phyloP scores from a whole-genome alignment of 2,113 vertebrate genomes.

The Hippopotamus amphibius region DNA sequence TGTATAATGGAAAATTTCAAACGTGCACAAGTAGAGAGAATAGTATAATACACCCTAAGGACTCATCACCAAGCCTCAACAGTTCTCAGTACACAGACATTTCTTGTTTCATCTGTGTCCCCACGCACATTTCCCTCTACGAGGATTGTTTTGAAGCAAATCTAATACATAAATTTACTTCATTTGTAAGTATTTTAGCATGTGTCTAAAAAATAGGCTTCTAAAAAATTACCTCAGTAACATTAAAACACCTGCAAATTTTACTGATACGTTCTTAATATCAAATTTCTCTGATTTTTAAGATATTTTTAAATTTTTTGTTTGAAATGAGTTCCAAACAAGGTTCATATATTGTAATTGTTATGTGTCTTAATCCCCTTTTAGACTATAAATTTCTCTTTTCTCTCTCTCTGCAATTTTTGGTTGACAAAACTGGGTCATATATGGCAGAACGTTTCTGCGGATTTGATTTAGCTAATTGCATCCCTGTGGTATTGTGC shows the following conservation, averaged over 20 bases:
- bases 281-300: background rate
- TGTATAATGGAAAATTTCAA: background rate
- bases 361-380: background rate
- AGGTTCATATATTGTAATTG: background rate
- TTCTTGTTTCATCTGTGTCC: background rate
- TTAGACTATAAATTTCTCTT: background rate
- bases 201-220: background rate
- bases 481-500: background rate
- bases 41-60: background rate
- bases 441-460: background rate
- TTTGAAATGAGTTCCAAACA: constrained; percentile 29
- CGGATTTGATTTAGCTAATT: background rate
- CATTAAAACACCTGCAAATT: background rate
- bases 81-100: background rate
- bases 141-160: background rate
- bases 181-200: background rate
- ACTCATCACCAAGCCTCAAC: background rate
- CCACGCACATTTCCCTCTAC: background rate
- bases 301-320: background rate
- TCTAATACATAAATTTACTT: background rate
- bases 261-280: background rate
- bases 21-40: background rate
- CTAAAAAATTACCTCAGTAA: background rate
- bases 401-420: background rate
- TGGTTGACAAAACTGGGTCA: background rate